Percentiles rank a stretch among this genome's conserved stretches.
These are phyloP conservation scores for Pantala flavescens DNA, from an alignment of 1,140 invertebrate genomes.

Conservation along the genomic window DNA sequence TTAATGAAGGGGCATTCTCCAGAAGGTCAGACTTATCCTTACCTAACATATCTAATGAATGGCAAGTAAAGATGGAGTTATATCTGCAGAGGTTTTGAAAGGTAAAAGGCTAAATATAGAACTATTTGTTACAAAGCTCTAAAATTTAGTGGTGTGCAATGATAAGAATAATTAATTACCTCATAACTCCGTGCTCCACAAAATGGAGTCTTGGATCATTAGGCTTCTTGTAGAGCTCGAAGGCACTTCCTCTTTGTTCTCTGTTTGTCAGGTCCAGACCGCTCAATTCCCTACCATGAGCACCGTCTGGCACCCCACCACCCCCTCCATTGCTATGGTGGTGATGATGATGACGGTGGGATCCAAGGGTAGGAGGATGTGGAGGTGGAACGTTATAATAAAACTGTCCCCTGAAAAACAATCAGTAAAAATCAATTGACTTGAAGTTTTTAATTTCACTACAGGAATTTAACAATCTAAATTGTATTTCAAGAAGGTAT, in stretches of 20 bases:
- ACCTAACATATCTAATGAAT: too few species aligned
- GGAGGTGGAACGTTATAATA: constrained; percentile 48
- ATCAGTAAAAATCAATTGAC: constrained; percentile 23
- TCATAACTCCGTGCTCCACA: constrained; percentile 27
- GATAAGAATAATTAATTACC: background rate
- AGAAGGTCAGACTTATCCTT: too few species aligned
- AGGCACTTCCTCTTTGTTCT: constrained; percentile 86
- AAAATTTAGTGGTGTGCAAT: too few species aligned
- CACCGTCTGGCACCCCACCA: constrained; percentile 23
- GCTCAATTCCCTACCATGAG: constrained; percentile 30
- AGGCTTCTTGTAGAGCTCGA: constrained; percentile 88
- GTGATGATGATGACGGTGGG: constrained; percentile 33
- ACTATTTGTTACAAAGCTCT: too few species aligned
- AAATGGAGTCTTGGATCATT: constrained; percentile 30
- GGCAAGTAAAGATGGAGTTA: too few species aligned
- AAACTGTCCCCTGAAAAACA: constrained; percentile 35
- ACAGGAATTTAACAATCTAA: too few species aligned
- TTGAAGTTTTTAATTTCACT: too few species aligned
- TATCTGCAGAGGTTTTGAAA: too few species aligned
- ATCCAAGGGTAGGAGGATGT: constrained; percentile 38
- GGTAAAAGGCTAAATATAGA: too few species aligned
- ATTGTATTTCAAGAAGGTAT: too few species aligned
- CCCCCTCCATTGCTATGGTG: constrained; percentile 30
- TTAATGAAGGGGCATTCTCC: too few species aligned
- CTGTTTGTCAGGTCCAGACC: constrained; percentile 64